Conservation (phyloP, 2,888 invertebrate species). For the Agrochola macilenta region DNA sequence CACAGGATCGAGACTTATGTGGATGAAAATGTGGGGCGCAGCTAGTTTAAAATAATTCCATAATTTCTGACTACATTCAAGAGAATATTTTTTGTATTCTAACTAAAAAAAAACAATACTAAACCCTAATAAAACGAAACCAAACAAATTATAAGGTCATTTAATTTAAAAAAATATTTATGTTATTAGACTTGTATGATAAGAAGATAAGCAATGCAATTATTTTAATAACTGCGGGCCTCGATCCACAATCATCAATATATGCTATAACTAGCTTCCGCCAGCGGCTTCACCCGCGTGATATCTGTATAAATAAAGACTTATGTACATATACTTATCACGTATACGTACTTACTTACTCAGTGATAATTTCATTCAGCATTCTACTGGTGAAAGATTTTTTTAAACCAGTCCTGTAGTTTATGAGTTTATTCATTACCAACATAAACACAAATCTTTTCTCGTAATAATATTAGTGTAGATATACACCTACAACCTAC, state of each 20-base stretch:
- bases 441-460: no score
- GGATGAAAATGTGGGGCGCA: no score
- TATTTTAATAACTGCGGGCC: background rate
- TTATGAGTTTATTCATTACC: no score
- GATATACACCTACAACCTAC: background rate
- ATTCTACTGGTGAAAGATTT: no score
- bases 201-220: background rate
- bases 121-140: background rate
- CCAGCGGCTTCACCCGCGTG: no score
- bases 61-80: background rate
- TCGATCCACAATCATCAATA: background rate
- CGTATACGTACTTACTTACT: no score
- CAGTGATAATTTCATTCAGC: no score
- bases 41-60: background rate
- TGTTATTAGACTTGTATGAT: background rate
- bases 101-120: background rate
- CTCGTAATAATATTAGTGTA: no score
- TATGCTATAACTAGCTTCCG: background rate
- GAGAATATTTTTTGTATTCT: background rate
- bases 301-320: no score
- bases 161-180: background rate
- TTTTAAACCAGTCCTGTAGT: no score
- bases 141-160: background rate
- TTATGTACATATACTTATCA: no score
- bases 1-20: no score